A percentile compares a stretch with the other conserved stretches of the same genome.
These are phyloP conservation scores for Cliona cf. orientalis DNA, from an alignment of 37 sponge, comb jelly and placozoan genomes.

Conservation along the genomic window DNA sequence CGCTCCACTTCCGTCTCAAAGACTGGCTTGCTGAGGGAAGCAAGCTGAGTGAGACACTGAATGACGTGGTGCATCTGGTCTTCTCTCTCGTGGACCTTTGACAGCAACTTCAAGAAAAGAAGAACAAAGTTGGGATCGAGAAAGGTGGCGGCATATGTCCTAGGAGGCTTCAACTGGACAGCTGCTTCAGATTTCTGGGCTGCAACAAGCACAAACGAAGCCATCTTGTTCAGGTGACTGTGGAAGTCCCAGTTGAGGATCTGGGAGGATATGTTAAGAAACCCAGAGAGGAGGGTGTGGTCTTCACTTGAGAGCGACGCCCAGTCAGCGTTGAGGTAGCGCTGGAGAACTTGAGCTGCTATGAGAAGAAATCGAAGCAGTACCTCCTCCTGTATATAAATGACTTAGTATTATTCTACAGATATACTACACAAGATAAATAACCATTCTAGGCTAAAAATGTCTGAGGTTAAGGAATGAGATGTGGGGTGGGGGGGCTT, in stretches of 20 bases:
- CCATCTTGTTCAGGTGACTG: conserved; percentile 1
- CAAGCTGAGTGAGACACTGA: conserved; percentile 79
- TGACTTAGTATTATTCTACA: too few relatives aligned
- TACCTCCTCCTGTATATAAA: conserved; percentile 25
- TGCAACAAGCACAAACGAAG: neutral
- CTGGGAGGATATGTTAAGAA: conserved; percentile 48
- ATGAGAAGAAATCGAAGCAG: conserved; percentile 43
- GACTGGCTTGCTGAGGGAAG: conserved; percentile 59
- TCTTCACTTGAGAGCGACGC: conserved; percentile 1
- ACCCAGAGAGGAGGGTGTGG: conserved; percentile 30
- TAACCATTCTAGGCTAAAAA: too few relatives aligned
- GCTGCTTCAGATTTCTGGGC: neutral
- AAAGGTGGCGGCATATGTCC: conserved; percentile 33
- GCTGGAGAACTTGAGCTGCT: conserved; percentile 45
- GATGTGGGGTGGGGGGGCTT: too few relatives aligned
- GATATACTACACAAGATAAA: too few relatives aligned
- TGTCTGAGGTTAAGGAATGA: too few relatives aligned
- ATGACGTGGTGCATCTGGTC: conserved; percentile 30
- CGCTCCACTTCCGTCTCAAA: conserved; percentile 27
- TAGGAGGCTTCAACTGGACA: conserved; percentile 47
- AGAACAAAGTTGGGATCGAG: conserved; percentile 46
- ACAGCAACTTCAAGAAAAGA: conserved; percentile 65
- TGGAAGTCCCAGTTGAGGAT: conserved; percentile 77
- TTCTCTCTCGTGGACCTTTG: neutral
- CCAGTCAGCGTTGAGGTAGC: neutral